Evolutionary conservation across 1,140 invertebrate species (phyloP).

Genomic region (Macrocentrus cingulum): DNA sequence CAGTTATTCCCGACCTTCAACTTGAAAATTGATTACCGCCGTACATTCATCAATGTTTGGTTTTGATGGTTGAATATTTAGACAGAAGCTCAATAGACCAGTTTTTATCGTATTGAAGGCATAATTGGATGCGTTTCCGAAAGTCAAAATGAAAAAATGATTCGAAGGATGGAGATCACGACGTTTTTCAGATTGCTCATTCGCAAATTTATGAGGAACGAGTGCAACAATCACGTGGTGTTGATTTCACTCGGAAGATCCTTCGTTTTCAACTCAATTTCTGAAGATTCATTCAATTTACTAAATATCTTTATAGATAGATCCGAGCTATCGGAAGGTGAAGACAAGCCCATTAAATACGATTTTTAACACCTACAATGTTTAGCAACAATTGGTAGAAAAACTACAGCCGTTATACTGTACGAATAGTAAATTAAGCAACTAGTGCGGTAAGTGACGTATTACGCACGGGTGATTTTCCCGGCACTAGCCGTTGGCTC

Average conservation of each 20-base stretch:
- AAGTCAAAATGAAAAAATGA: conserved; percentile 50
- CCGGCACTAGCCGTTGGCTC: too few species aligned
- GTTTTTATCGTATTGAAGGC: conserved; percentile 36
- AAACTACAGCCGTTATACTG: conserved; percentile 68
- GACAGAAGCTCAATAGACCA: conserved; percentile 50
- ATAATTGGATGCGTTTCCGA: conserved; percentile 37
- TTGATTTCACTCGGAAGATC: conserved; percentile 67
- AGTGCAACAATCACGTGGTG: conserved; percentile 52
- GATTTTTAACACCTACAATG: too few species aligned
- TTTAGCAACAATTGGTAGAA: conserved; percentile 46
- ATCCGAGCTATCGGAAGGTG: conserved; percentile 47
- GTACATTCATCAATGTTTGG: conserved; percentile 24
- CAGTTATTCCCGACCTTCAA: conserved; percentile 50
- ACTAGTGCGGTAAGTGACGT: too few species aligned
- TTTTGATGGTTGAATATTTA: conserved; percentile 35
- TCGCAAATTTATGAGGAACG: conserved; percentile 32
- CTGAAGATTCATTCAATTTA: conserved; percentile 16
- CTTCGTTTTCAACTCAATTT: conserved; percentile 31
- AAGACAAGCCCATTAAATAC: not conserved
- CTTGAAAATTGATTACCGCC: conserved; percentile 43
- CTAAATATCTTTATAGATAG: too few species aligned
- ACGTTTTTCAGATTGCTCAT: conserved; percentile 51
- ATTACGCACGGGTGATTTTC: too few species aligned
- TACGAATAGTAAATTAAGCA: too few species aligned
- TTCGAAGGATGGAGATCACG: conserved; percentile 60